phyloP scores from a whole-genome alignment of 2,797 vertebrate genomes.

The Microhierax caerulescens region DNA sequence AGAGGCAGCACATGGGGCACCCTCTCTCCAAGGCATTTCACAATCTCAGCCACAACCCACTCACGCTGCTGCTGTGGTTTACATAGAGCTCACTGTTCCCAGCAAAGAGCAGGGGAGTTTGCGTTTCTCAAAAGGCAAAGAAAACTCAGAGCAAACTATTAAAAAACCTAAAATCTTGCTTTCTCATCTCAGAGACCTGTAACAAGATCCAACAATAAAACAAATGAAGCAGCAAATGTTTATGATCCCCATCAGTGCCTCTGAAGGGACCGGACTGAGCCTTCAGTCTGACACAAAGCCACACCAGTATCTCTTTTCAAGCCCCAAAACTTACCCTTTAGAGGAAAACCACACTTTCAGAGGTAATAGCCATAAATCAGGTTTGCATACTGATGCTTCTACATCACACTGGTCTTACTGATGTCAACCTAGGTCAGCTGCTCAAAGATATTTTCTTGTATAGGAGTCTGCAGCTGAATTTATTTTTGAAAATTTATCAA shows the following conservation, averaged over 20 bases:
- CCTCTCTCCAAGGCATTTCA: not conserved
- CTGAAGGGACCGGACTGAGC: not conserved
- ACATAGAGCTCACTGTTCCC: not conserved
- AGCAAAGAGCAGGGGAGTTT: not conserved
- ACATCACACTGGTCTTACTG: not conserved
- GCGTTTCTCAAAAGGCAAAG: not conserved
- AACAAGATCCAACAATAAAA: not conserved
- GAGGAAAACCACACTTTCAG: not conserved
- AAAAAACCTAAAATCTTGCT: not conserved
- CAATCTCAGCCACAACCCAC: not conserved
- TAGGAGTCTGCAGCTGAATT: not conserved
- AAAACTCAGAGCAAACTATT: not conserved
- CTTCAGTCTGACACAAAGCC: not conserved
- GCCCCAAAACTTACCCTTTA: not conserved
- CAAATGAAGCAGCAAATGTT: not conserved
- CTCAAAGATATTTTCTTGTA: not conserved
- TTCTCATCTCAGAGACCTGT: not conserved
- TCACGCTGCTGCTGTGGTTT: not conserved
- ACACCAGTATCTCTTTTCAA: not conserved
- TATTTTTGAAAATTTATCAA: not conserved
- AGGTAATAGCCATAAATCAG: not conserved
- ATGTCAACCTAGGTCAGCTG: not conserved
- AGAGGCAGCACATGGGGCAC: not conserved
- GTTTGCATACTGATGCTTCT: not conserved
- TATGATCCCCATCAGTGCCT: rapidly evolving